Evolutionary conservation across 1,140 invertebrate species (phyloP).

Genomic region (Drosophila punjabiensis): DNA sequence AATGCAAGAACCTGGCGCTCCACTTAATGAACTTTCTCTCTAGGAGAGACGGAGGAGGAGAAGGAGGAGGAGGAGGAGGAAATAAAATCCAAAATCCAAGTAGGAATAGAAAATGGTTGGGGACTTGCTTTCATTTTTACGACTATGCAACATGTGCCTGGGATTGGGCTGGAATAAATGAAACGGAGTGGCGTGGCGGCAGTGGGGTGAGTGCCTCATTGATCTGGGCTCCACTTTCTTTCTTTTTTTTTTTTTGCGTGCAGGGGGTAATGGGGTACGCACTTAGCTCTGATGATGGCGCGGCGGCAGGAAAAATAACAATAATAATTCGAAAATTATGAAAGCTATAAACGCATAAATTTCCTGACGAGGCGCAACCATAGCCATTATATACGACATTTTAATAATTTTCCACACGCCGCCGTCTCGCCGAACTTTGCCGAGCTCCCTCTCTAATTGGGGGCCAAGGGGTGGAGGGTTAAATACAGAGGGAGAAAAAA

Average conservation of each 20-base stretch:
- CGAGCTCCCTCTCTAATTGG: slow-evolving; percentile 5
- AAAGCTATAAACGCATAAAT: slow-evolving; percentile 83
- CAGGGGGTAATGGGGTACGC: slow-evolving; percentile 52
- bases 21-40: slow-evolving; percentile 41
- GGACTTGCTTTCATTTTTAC: slow-evolving; percentile 34
- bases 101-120: slow-evolving; percentile 9
- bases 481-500: slow-evolving; percentile 11
- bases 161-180: slow-evolving; percentile 12
- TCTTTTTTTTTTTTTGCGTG: neutral
- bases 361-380: slow-evolving; percentile 62
- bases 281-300: slow-evolving; percentile 70
- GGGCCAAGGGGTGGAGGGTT: slow-evolving; percentile 5
- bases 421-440: slow-evolving; percentile 51
- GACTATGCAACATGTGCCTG: slow-evolving; percentile 53
- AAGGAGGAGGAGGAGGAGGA: neutral
- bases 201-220: slow-evolving; percentile 12
- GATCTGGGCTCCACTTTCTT: slow-evolving; percentile 33
- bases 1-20: slow-evolving; percentile 22
- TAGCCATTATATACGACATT: slow-evolving; percentile 81
- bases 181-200: slow-evolving; percentile 2
- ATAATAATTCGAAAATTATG: slow-evolving; percentile 83
- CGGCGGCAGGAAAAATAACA: slow-evolving; percentile 57
- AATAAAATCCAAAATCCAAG: slow-evolving; percentile 18
- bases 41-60: neutral
- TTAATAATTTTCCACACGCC: slow-evolving; percentile 83